phyloP scores from a whole-genome alignment of 2,888 invertebrate genomes.

The Cheilosia grossa region DNA sequence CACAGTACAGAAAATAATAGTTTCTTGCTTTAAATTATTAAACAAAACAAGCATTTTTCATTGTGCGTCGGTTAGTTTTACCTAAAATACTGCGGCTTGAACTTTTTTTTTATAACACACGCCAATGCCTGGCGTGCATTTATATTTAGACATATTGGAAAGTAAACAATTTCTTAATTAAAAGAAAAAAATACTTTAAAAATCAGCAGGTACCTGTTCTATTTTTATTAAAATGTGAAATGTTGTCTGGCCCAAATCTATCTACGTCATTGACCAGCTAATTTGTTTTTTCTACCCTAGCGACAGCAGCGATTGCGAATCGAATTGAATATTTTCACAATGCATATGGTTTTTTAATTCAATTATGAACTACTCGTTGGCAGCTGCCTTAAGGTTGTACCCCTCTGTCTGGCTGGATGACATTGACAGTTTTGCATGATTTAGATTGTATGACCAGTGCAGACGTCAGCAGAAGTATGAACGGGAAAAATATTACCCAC shows the following conservation, averaged over 20 bases:
- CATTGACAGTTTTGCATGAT: too few species aligned
- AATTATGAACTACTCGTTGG: too few species aligned
- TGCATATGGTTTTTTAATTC: too few species aligned
- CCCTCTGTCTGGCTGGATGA: too few species aligned
- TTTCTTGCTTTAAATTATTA: too few species aligned
- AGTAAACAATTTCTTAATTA: constrained; percentile 9
- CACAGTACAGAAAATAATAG: too few species aligned
- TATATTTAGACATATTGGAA: constrained; percentile 4
- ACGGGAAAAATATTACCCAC: too few species aligned
- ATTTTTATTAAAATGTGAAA: constrained; percentile 2
- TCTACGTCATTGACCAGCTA: constrained; percentile 14
- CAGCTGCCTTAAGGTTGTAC: too few species aligned
- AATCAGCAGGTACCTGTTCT: constrained; percentile 19
- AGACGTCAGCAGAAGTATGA: too few species aligned
- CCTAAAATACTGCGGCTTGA: neutral
- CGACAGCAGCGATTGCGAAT: neutral
- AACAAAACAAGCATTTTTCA: neutral
- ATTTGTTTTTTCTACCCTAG: neutral
- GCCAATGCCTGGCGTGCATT: neutral
- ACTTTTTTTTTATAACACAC: too few species aligned
- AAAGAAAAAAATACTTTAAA: neutral
- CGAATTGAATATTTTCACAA: neutral
- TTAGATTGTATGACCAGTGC: too few species aligned
- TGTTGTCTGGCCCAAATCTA: constrained; percentile 2
- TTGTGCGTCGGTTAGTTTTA: neutral